Conservation (phyloP, 2,888 invertebrate species). For the Ectropis crepuscularia region DNA sequence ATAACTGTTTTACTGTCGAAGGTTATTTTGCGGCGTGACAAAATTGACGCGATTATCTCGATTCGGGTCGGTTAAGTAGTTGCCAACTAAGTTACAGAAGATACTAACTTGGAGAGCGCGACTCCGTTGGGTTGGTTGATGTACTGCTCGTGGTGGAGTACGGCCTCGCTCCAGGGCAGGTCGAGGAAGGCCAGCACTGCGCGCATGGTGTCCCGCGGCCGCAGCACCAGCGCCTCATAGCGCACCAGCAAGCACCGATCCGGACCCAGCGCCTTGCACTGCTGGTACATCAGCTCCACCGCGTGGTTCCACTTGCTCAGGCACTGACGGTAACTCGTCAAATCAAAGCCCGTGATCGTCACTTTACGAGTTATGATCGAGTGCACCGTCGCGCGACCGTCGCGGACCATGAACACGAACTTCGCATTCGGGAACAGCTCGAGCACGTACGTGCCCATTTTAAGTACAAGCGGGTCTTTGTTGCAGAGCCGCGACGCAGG, state of each 20-base stretch:
- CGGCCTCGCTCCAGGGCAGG: slow-evolving; percentile 97
- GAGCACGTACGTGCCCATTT: slow-evolving; percentile 96
- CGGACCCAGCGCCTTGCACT: slow-evolving; percentile 93
- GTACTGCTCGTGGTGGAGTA: slow-evolving; percentile 98
- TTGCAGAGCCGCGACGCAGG: slow-evolving; percentile 98
- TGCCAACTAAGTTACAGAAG: too few relatives aligned
- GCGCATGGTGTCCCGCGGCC: slow-evolving; percentile 95
- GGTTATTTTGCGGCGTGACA: too few relatives aligned
- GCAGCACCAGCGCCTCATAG: slow-evolving; percentile 98
- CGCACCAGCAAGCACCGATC: slow-evolving; percentile 94
- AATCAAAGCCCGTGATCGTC: slow-evolving; percentile 96
- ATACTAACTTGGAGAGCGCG: slow-evolving; percentile 94
- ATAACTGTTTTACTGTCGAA: too few relatives aligned
- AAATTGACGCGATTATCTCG: too few relatives aligned
- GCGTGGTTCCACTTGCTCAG: slow-evolving; percentile 98
- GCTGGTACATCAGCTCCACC: slow-evolving; percentile 96
- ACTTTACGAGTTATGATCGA: slow-evolving; percentile 98
- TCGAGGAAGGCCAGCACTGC: slow-evolving; percentile 94
- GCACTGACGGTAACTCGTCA: slow-evolving; percentile 96
- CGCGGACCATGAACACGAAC: slow-evolving; percentile 99
- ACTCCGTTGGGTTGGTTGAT: slow-evolving; percentile 98
- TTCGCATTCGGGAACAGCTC: slow-evolving; percentile 98
- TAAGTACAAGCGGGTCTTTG: slow-evolving; percentile 99
- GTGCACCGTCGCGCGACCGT: slow-evolving; percentile 99
- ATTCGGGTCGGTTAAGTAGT: too few relatives aligned